phyloP scores from a whole-genome alignment of 2,113 vertebrate genomes.

The Dromaius novaehollandiae region DNA sequence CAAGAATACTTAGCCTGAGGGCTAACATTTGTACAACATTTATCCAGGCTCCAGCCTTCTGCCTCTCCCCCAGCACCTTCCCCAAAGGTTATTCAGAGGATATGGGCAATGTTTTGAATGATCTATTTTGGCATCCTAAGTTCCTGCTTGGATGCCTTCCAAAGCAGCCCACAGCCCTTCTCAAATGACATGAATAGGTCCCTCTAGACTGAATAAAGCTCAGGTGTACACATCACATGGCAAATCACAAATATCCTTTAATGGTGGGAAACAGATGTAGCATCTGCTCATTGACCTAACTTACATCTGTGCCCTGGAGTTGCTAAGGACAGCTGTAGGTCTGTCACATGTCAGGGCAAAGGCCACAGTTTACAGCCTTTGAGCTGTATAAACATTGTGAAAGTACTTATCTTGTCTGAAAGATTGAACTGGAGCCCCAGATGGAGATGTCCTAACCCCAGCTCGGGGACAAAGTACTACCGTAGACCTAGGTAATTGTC shows the following conservation, averaged over 20 bases:
- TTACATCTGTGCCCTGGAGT: neutral
- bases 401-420: neutral
- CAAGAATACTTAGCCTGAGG: neutral
- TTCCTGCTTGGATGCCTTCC: neutral
- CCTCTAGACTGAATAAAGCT: neutral
- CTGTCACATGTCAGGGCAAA: neutral
- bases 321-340: neutral
- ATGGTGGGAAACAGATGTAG: neutral
- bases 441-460: neutral
- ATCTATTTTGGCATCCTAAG: conserved; percentile 18
- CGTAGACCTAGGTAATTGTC: neutral
- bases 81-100: neutral
- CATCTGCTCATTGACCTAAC: neutral
- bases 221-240: neutral
- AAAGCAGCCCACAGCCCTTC: neutral
- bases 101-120: neutral
- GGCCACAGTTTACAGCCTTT: neutral
- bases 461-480: neutral
- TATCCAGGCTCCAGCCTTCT: neutral
- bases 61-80: neutral
- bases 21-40: neutral
- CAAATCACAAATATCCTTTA: neutral
- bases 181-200: neutral
- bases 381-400: neutral
- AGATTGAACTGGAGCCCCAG: neutral